Conservation (phyloP, 1,140 invertebrate genomes). For the Cryptotermes secundus region DNA sequence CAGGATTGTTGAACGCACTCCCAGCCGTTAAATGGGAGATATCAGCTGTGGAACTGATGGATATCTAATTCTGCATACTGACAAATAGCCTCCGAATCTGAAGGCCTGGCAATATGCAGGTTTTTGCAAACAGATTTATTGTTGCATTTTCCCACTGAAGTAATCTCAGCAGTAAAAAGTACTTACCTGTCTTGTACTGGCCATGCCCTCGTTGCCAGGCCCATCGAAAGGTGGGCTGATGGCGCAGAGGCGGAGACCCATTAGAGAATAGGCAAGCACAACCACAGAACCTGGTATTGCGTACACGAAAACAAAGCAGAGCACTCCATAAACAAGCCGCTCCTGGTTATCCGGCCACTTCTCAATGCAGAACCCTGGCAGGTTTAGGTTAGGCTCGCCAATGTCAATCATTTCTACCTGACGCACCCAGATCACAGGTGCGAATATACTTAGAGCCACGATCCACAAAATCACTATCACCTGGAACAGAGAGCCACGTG, state of each 20-base stretch:
- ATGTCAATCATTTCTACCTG: constrained; percentile 48
- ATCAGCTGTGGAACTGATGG: too few relatives aligned
- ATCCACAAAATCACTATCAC: constrained; percentile 64
- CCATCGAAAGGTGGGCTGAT: constrained; percentile 61
- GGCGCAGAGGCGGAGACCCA: constrained; percentile 68
- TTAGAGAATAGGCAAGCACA: constrained; percentile 66
- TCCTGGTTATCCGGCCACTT: constrained; percentile 48
- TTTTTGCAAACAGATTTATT: too few relatives aligned
- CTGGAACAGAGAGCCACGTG: constrained; percentile 30
- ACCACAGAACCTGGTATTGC: constrained; percentile 71
- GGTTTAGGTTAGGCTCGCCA: constrained; percentile 42
- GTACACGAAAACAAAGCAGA: constrained; percentile 71
- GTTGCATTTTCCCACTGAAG: too few relatives aligned
- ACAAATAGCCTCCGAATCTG: too few relatives aligned
- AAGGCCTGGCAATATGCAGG: too few relatives aligned
- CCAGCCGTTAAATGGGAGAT: too few relatives aligned
- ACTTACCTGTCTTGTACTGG: constrained; percentile 62
- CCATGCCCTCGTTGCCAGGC: constrained; percentile 54
- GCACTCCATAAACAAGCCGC: constrained; percentile 56
- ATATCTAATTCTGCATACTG: too few relatives aligned
- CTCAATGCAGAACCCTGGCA: constrained; percentile 61
- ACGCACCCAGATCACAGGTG: constrained; percentile 60
- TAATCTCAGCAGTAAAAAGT: too few relatives aligned
- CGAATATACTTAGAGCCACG: constrained; percentile 63
- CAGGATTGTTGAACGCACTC: too few relatives aligned